Conservation (phyloP, 2,888 invertebrate species). For the Drosophila picticornis region DNA sequence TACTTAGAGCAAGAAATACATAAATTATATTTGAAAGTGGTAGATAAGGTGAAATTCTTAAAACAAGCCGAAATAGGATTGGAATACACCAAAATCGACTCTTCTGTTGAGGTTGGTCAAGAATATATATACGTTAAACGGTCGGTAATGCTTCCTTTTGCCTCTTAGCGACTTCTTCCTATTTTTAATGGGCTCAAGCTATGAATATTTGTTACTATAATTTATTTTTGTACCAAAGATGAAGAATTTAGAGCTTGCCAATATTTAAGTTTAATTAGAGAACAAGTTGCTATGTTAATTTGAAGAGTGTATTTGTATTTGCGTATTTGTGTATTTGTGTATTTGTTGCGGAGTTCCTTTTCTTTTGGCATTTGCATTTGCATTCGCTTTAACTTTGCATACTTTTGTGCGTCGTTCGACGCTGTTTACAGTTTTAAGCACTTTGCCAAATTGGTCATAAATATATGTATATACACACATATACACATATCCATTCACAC, state of each 20-base stretch:
- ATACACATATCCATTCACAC: slow-evolving; percentile 1
- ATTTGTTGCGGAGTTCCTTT: slow-evolving; percentile 32
- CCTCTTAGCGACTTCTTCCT: not conserved
- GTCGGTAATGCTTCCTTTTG: not conserved
- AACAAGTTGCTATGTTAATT: not conserved
- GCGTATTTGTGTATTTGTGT: slow-evolving; percentile 13
- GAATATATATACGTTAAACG: not conserved
- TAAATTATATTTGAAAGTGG: not conserved
- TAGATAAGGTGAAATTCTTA: no score
- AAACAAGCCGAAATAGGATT: no score
- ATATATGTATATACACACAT: slow-evolving; percentile 42
- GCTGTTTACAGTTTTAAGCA: slow-evolving; percentile 75
- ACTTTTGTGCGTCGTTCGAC: slow-evolving; percentile 51
- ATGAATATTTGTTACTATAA: not conserved
- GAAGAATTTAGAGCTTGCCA: not conserved
- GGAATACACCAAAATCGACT: not conserved
- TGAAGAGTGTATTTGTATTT: slow-evolving; percentile 1
- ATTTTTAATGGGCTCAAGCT: not conserved
- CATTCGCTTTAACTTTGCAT: slow-evolving; percentile 66
- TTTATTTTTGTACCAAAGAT: not conserved
- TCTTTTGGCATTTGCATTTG: slow-evolving; percentile 41
- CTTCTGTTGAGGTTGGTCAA: not conserved
- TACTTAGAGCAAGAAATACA: not conserved
- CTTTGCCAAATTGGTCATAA: slow-evolving; percentile 75
- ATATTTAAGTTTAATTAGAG: not conserved